phyloP scores from a whole-genome alignment of 2,113 vertebrate species.

The Rana temporaria region DNA sequence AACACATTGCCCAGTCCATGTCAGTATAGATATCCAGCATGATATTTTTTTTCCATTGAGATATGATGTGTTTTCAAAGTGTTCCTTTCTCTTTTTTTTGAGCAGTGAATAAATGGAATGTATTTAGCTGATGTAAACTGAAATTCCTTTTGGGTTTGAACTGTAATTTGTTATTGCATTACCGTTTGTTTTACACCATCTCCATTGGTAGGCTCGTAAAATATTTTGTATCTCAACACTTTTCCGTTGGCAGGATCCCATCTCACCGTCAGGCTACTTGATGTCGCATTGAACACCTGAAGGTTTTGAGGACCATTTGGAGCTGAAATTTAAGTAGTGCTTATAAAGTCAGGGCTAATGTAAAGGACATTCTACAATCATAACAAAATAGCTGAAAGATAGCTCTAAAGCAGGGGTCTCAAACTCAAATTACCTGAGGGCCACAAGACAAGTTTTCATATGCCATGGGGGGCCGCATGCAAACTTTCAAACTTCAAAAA shows the following conservation, averaged over 20 bases:
- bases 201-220: conserved; percentile 77
- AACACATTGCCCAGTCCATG: no score
- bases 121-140: no score
- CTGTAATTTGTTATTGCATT: conserved; percentile 55
- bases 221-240: conserved; percentile 87
- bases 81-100: no score
- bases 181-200: conserved; percentile 79
- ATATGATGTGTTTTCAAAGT: no score
- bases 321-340: conserved; percentile 67
- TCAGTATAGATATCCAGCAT: no score
- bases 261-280: conserved; percentile 82
- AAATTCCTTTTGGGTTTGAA: background rate
- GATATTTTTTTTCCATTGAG: no score
- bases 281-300: conserved; percentile 89
- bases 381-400: background rate
- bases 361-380: background rate
- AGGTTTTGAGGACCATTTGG: conserved; percentile 86
- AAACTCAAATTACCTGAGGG: no score
- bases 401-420: no score
- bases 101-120: no score
- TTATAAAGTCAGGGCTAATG: background rate
- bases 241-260: conserved; percentile 90
- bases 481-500: no score
- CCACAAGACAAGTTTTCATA: no score
- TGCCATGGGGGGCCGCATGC: no score